Evolutionary conservation across 37 sponge, comb jelly and placozoan species (phyloP), one percentile per base, ranked within the genome.

Genomic region (Spongilla lacustris): DNA sequence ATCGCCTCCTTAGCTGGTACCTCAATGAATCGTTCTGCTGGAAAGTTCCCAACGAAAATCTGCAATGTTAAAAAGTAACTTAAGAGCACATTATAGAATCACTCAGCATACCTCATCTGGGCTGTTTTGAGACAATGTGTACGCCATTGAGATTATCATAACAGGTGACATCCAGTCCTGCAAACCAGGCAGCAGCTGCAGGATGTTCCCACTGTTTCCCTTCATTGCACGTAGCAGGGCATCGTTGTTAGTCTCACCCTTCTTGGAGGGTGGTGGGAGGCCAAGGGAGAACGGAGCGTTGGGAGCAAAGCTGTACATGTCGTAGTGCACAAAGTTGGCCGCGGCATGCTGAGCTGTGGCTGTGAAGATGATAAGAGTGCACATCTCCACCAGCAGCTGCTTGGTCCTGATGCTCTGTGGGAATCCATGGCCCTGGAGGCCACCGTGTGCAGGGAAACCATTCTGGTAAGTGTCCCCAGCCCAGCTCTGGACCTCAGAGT

Each of bases 291-390:
- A 72, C 35, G 96, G 92, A 66, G 92, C 71, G 82, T 95, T 95
- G 19, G 96, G 96, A 1, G 73, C 71, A 49, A 79, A 95, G 22
- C 79, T 89, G 77, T 80, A 78, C 26, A 73, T 71, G 30, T 89
- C 75, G 67, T 80, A 92, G 74, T 95, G 96, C 37, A 90, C 92
- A 50, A 82, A 85, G 76, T 92, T 95, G 67, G 92, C 87, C n/a
- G 96, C 90, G 24, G 89, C 58, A 67, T 94, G 95, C 46, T 84
- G 86, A 23, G 81, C 89, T 30, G 87, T 50, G 46, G 81, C 86
- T 31, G 88, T 88, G 79, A 90, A 95, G 24, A 95, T 92, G 68
- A 95, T 89, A 0, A 80, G 69, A 14, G 96, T 95, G 72, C 84
- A 83, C 75, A 67, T 36, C 6, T 84, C 78, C 19, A 94, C 50